A percentile compares a stretch with the other conserved stretches of the same genome.
Conservation (phyloP, 2,888 invertebrate species). For the Folsomia candida region DNA sequence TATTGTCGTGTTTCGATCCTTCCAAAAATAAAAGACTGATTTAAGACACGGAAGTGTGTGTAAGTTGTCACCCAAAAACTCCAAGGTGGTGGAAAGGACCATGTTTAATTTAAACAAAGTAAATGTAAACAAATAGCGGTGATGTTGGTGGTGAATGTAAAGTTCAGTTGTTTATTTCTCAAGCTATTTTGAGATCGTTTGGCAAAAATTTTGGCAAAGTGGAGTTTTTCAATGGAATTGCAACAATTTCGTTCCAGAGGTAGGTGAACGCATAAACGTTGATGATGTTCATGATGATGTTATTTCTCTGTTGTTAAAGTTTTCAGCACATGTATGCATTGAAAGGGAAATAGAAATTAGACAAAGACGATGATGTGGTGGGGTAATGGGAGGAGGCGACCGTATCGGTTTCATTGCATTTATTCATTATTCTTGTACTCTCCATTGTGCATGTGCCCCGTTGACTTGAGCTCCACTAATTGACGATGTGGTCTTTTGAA, state of each 20-base stretch:
- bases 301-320: no score
- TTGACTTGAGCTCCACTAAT: neutral
- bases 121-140: neutral
- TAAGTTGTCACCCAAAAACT: neutral
- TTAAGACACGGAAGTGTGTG: no score
- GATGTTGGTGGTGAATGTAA: neutral
- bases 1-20: no score
- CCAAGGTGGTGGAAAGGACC: neutral
- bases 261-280: neutral
- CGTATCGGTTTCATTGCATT: neutral
- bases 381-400: no score
- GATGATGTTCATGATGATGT: neutral
- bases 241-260: neutral
- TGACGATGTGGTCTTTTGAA: neutral
- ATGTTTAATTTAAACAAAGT: neutral
- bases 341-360: no score
- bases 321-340: neutral
- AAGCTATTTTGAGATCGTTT: neutral
- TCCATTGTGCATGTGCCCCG: neutral
- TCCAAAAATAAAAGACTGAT: no score
- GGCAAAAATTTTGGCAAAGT: neutral
- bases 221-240: neutral
- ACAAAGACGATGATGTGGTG: no score
- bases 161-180: neutral
- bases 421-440: neutral